These are phyloP conservation scores for Amblyjoppa proteus DNA, from an alignment of 2,888 invertebrate genomes.

Conservation along the genomic window DNA sequence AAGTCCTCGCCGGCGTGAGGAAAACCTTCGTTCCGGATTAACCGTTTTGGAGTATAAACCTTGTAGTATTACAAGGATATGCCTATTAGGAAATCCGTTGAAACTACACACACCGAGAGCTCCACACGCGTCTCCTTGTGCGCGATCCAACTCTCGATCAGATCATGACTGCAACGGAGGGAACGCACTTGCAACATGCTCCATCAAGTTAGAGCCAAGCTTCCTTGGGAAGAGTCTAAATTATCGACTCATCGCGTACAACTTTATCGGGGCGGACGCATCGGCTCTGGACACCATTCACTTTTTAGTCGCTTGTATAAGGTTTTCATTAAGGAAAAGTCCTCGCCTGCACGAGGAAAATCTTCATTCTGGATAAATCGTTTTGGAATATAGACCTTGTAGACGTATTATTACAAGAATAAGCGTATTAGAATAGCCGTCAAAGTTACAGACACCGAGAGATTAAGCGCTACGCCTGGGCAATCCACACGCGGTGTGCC, in stretches of 20 bases:
- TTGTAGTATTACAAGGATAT: too few species aligned
- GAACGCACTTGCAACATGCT: slow-evolving; percentile 13
- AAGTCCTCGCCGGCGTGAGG: neutral
- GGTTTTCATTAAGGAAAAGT: neutral
- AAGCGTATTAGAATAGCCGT: slow-evolving; percentile 11
- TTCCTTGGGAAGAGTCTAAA: slow-evolving; percentile 46
- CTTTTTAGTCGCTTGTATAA: neutral
- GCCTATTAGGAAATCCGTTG: too few species aligned
- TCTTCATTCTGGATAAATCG: neutral
- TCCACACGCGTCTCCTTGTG: too few species aligned
- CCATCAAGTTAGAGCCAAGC: neutral
- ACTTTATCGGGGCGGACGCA: slow-evolving; percentile 19
- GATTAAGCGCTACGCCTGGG: neutral
- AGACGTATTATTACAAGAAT: slow-evolving; percentile 3
- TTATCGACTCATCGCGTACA: slow-evolving; percentile 53
- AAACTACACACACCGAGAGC: neutral
- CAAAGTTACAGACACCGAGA: neutral
- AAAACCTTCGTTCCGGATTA: neutral
- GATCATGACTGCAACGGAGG: slow-evolving; percentile 51
- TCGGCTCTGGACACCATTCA: neutral
- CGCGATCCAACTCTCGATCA: slow-evolving; percentile 48
- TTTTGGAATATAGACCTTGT: slow-evolving; percentile 11
- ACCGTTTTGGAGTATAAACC: too few species aligned
- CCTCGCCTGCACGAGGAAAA: slow-evolving; percentile 11
- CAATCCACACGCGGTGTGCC: slow-evolving; percentile 1